Evolutionary conservation across 2,113 vertebrate species (phyloP), one percentile per base, ranked within the genome.

Genomic region (Loxodonta africana): DNA sequence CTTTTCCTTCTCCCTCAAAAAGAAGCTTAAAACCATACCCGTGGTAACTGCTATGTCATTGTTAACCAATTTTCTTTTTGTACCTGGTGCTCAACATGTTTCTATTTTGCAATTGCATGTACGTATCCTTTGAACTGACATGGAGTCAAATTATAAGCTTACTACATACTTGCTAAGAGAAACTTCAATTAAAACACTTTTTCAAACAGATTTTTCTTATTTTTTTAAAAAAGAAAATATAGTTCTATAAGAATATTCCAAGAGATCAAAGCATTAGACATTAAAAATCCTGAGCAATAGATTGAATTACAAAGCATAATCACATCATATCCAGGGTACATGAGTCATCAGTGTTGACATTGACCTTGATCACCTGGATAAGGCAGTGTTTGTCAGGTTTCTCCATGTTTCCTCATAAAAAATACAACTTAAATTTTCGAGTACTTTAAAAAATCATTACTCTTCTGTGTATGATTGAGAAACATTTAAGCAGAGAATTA

Each of bases 151-250:
- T 82, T 53, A 21, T 10, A 78, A 30, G 4, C 69, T 78, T 84
- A 60, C 60, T 44, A 65, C 25, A 90, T 46, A 6, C 63, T 57
- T 84, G 41, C 37, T 69, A 71, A 95, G 73, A 80, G 80, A 90
- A 94, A 63, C 20, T 74, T 37, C 57, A 69, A 62, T 51, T 88
- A 71, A 86, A 93, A 94, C n/a, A 65, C 8, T 30, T 93, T 83
- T 87, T 93, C 37, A 69, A 90, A 17, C 14, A 62, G 26, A 51
- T 80, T n/a, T 90, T 21, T 82, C 48, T 48, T 86, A 57, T 74
- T 81, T 81, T 48, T 8, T 77, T 28, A 26, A 18, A 62, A 88
- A 95, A 63, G 51, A 11, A 71, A 69, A 44, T 83, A 30, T 4
- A 62, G 37, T 65, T 80, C 76, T n/a, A 86, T 71, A 51, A 82